phyloP scores from a whole-genome alignment of 1,140 invertebrate genomes.

The Cylas formicarius region DNA sequence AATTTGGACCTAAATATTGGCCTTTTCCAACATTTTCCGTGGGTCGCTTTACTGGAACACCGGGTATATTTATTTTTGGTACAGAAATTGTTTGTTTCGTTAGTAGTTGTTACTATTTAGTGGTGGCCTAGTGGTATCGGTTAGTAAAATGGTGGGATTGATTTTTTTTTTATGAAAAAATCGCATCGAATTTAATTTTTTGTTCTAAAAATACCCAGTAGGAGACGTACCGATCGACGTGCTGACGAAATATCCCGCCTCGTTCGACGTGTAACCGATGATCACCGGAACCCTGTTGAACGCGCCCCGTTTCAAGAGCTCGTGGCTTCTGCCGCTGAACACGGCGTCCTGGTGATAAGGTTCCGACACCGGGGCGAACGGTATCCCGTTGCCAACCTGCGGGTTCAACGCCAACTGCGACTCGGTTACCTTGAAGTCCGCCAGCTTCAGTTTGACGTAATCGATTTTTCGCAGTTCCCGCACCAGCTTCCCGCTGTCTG shows the following conservation, averaged over 20 bases:
- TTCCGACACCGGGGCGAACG: slow-evolving; percentile 32
- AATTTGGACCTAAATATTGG: too few relatives aligned
- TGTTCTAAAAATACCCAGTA: neutral
- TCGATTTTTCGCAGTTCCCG: slow-evolving; percentile 21
- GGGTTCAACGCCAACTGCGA: too few relatives aligned
- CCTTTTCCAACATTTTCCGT: too few relatives aligned
- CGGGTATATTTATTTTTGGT: too few relatives aligned
- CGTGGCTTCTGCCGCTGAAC: slow-evolving; percentile 28
- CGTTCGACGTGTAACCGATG: slow-evolving; percentile 35
- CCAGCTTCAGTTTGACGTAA: slow-evolving; percentile 13
- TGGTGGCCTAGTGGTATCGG: too few relatives aligned
- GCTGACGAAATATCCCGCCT: slow-evolving; percentile 23
- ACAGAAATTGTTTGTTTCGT: too few relatives aligned
- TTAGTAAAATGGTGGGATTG: too few relatives aligned
- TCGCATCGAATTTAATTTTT: neutral
- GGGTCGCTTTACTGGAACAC: too few relatives aligned
- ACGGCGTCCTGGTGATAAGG: slow-evolving; percentile 30
- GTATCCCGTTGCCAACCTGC: slow-evolving; percentile 23
- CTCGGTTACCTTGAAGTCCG: slow-evolving; percentile 7
- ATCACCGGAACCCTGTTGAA: slow-evolving; percentile 32
- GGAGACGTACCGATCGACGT: neutral
- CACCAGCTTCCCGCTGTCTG: slow-evolving; percentile 12
- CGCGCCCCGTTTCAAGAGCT: slow-evolving; percentile 26
- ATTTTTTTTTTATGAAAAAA: too few relatives aligned
- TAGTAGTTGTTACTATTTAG: too few relatives aligned